phyloP scores from a whole-genome alignment of 2,797 vertebrate genomes.

The Etheostoma nigrum region DNA sequence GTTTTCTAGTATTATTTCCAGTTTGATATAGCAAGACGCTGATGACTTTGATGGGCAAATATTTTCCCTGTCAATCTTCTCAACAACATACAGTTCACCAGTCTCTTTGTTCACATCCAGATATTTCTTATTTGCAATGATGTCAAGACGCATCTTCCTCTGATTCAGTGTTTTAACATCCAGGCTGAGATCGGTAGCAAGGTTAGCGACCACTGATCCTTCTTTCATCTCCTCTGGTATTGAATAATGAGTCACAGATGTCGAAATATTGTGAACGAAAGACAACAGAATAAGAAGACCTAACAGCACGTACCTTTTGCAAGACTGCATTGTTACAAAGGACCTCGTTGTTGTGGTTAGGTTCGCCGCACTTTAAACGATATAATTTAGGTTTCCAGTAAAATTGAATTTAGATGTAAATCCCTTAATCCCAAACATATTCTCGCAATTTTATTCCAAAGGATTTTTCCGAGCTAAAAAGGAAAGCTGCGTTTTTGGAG shows the following conservation, averaged over 20 bases:
- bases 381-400: neutral
- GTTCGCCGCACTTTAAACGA: rapidly evolving
- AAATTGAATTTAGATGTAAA: rapidly evolving
- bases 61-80: conserved; percentile 74
- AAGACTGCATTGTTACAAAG: conserved; percentile 22
- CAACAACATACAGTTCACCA: conserved; percentile 58
- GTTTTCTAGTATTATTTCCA: conserved; percentile 68
- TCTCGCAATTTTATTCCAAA: rapidly evolving
- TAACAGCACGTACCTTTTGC: conserved; percentile 64
- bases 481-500: rapidly evolving
- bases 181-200: conserved; percentile 70
- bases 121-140: conserved; percentile 61
- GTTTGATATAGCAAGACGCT: conserved; percentile 58
- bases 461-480: rapidly evolving
- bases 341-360: neutral
- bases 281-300: neutral
- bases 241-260: conserved; percentile 66
- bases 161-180: conserved; percentile 58
- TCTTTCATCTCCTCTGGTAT: conserved; percentile 76
- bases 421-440: neutral
- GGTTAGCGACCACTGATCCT: conserved; percentile 72
- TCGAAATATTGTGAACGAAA: neutral
- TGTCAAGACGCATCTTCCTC: conserved; percentile 69
- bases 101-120: conserved; percentile 64
- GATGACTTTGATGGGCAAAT: neutral